These are phyloP conservation scores for Drosophila guanche DNA, from an alignment of 1,140 invertebrate species.

Conservation along the genomic window DNA sequence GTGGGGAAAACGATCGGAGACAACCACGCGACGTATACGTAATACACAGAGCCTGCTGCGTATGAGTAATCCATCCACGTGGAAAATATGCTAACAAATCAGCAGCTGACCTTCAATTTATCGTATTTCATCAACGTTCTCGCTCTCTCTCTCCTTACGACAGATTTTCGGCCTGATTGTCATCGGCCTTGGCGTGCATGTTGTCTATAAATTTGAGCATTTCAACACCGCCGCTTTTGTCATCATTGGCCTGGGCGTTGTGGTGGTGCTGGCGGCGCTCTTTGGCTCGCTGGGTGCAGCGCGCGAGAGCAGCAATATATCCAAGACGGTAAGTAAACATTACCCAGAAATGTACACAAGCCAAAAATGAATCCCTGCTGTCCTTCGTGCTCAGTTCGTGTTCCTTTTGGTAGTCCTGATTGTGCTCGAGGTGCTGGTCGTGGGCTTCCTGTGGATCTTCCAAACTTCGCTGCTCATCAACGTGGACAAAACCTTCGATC, in stretches of 20 bases:
- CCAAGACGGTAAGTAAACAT: conserved; percentile 55
- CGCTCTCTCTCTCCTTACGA: conserved; percentile 22
- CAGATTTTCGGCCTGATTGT: conserved; percentile 66
- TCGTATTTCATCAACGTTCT: conserved; percentile 23
- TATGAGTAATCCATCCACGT: conserved; percentile 7
- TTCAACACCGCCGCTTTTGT: conserved; percentile 66
- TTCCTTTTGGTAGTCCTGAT: conserved; percentile 58
- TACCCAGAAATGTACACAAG: neutral
- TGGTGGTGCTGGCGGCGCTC: conserved; percentile 48
- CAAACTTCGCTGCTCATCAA: conserved; percentile 73
- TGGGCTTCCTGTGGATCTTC: conserved; percentile 74
- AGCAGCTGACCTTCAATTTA: conserved; percentile 17
- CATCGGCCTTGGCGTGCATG: conserved; percentile 60
- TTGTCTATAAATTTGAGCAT: conserved; percentile 67
- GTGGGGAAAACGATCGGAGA: conserved; percentile 22
- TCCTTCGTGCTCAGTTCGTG: conserved; percentile 50
- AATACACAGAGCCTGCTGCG: neutral
- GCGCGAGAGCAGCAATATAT: conserved; percentile 69
- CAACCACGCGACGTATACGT: conserved; percentile 53
- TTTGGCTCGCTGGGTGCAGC: conserved; percentile 66
- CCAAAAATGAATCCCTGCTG: neutral
- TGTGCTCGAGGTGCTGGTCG: conserved; percentile 56
- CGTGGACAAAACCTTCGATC: conserved; percentile 70
- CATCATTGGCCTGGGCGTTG: conserved; percentile 59
- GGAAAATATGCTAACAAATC: conserved; percentile 3